Evolutionary conservation across 2,888 invertebrate genomes (phyloP).

Genomic region (Apodemia hepburni): DNA sequence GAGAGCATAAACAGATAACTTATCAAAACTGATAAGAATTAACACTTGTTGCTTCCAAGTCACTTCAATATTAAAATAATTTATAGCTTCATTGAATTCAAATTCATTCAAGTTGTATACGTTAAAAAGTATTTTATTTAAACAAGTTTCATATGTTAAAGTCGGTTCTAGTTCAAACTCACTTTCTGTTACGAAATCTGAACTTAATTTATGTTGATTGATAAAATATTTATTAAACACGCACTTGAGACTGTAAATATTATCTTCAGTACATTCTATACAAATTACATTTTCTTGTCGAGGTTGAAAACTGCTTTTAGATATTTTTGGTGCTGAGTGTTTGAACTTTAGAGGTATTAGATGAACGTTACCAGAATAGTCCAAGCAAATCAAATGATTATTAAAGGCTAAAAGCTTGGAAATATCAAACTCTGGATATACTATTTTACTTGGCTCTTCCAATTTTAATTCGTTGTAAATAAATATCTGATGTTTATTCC

Average conservation of each 20-base stretch:
- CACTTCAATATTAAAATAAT: conserved; percentile 25
- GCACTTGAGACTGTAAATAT: conserved; percentile 44
- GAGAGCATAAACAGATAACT: conserved; percentile 43
- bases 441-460: conserved; percentile 36
- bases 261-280: conserved; percentile 34
- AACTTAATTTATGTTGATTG: conserved; percentile 42
- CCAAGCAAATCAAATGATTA: conserved; percentile 53
- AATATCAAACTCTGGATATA: conserved; percentile 51
- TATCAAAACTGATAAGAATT: conserved; percentile 44
- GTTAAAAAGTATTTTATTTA: neutral
- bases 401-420: conserved; percentile 41
- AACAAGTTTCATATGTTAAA: neutral
- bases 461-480: conserved; percentile 50
- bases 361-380: conserved; percentile 47
- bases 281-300: conserved; percentile 40
- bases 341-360: conserved; percentile 52
- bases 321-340: conserved; percentile 42
- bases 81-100: conserved; percentile 32
- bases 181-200: conserved; percentile 41
- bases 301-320: conserved; percentile 40
- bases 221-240: conserved; percentile 41
- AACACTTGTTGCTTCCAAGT: conserved; percentile 25
- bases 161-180: conserved; percentile 17
- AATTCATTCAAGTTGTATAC: neutral
- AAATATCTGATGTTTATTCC: conserved; percentile 68